Evolutionary conservation across 2,888 invertebrate species (phyloP).

Genomic region (Scaptomyza tumidula): DNA sequence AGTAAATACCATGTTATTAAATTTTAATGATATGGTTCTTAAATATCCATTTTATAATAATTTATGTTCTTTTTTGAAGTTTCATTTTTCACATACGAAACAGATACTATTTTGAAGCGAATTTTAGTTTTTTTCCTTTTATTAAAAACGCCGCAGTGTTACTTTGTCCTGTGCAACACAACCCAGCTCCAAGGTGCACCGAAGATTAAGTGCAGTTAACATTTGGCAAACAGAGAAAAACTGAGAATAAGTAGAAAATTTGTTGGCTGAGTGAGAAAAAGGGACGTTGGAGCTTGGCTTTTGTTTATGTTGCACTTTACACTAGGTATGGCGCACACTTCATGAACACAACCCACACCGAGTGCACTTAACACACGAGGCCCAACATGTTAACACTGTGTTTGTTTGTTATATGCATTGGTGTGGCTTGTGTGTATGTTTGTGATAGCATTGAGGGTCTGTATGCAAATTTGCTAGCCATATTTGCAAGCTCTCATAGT

Average conservation of each 20-base stretch:
- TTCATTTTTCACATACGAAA: not conserved
- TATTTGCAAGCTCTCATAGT: constrained; percentile 59
- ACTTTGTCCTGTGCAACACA: constrained; percentile 8
- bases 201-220: constrained; percentile 65
- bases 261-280: not conserved
- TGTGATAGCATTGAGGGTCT: constrained; percentile 4
- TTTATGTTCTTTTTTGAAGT: not conserved
- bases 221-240: constrained; percentile 53
- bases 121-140: constrained; percentile 5
- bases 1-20: too few relatives aligned
- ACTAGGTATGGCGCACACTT: constrained; percentile 39
- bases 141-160: constrained; percentile 9
- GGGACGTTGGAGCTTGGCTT: constrained; percentile 25
- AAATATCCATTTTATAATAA: not conserved
- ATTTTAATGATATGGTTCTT: too few relatives aligned
- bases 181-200: constrained; percentile 29
- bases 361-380: constrained; percentile 63
- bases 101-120: constrained; percentile 6
- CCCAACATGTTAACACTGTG: constrained; percentile 31
- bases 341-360: constrained; percentile 60
- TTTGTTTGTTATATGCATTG: constrained; percentile 2
- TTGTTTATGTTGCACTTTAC: constrained; percentile 77
- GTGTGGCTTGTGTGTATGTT: constrained; percentile 12
- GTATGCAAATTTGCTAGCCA: constrained; percentile 68
- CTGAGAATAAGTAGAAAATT: not conserved